Percentiles rank a stretch among this genome's conserved stretches.
phyloP scores from a whole-genome alignment of 2,888 invertebrate species.

The Creontiades dilutus region DNA sequence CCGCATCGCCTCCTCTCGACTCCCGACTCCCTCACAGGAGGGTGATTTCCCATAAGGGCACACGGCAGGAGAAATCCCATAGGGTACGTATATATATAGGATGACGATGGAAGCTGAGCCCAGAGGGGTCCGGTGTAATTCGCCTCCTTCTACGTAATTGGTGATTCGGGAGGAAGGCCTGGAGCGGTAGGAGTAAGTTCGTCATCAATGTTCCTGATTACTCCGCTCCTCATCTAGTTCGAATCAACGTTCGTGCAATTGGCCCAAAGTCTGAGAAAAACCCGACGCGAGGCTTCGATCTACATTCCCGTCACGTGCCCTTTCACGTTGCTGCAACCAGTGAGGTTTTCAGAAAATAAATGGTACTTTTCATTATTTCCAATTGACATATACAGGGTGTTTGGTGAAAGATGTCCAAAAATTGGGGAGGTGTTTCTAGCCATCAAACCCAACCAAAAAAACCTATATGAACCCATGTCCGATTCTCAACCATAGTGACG shows the following conservation, averaged over 20 bases:
- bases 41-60: neutral
- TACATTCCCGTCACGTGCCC: too few species aligned
- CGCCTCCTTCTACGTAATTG: conserved; percentile 4
- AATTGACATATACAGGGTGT: too few species aligned
- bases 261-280: neutral
- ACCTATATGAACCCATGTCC: too few species aligned
- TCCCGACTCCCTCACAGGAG: neutral
- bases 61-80: neutral
- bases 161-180: neutral
- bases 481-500: too few species aligned
- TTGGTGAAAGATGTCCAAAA: too few species aligned
- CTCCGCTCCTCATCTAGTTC: neutral
- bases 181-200: neutral
- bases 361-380: too few species aligned
- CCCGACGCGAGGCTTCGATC: neutral
- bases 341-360: too few species aligned
- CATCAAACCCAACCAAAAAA: too few species aligned
- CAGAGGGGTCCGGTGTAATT: neutral
- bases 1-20: neutral
- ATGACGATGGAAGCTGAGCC: neutral
- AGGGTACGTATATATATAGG: neutral
- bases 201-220: too few species aligned
- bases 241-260: neutral
- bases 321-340: too few species aligned
- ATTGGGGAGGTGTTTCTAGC: too few species aligned